Base-by-base conservation (phyloP, 2,113 vertebrate genomes). In the Urocolius indicus region DNA sequence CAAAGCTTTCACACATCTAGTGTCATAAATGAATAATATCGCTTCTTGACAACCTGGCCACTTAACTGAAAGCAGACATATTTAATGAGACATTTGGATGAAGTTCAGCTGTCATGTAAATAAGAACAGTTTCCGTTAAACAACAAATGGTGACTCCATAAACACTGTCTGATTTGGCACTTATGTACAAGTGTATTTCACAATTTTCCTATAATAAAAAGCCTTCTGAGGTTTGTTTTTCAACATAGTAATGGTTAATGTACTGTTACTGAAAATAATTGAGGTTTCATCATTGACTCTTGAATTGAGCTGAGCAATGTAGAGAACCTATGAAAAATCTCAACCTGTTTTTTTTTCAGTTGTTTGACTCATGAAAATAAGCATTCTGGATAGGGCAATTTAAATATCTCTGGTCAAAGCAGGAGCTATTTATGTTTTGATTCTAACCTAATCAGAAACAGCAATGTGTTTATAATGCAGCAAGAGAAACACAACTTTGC, bases 371-470 rank as follows among this genome's bases (percentile, higher is more conserved):
- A 91, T 66, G 62, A 65, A 96, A 96, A 69, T 52, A 75, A 63
- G 81, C 79, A 13, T 57, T 77, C n/a, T 87, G 58, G 34, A 73
- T 34, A 46, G 27, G 38, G 17, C 9, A 79, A 88, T 57, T 75
- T 90, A 93, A 95, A 95, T 73, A 92, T 82, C 15, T 34, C 54
- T 54, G n/a, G 59, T 78, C 55, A 90, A 69, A 90, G 71, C 38
- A 91, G 67, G 51, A 77, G 54, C 20, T 86, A 83, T 82, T 91
- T 76, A 80, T 17, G 43, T 79, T 95, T 91, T 77, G 32, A 93
- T 63, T 92, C 43, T 74, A 90, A 87, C 45, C 24, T 87, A 83
- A 93, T 80, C 82, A 82, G 63, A 90, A 94, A 94, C 65, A 91
- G 78, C 58, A 87, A n/a, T 15, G 24, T 80, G 67, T 71, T 95